Conservation (phyloP, 1,140 invertebrate genomes). For the Gyrodactylus salaris region DNA sequence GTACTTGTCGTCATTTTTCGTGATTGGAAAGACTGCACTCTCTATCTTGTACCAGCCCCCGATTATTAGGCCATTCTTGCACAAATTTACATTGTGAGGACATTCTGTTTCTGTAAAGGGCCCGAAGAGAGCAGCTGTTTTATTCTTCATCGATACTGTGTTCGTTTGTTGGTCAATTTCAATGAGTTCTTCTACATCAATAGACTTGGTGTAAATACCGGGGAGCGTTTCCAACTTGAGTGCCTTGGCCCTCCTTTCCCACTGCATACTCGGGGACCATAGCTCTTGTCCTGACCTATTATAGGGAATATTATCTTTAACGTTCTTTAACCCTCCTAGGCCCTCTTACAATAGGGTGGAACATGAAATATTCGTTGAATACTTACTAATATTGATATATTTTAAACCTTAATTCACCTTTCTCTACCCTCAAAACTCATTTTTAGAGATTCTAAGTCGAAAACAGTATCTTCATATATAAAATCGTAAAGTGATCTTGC, state of each 20-base stretch:
- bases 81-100: neutral
- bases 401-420: too few species aligned
- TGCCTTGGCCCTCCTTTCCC: neutral
- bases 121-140: neutral
- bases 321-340: too few species aligned
- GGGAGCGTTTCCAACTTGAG: neutral
- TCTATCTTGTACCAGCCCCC: neutral
- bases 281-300: too few species aligned
- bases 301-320: too few species aligned
- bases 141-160: neutral
- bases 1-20: too few species aligned
- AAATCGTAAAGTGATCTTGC: too few species aligned
- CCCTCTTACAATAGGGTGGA: too few species aligned
- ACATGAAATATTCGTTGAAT: too few species aligned
- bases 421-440: too few species aligned
- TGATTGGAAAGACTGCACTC: neutral
- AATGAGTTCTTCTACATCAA: neutral
- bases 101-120: neutral
- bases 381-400: too few species aligned
- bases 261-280: neutral
- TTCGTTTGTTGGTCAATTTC: neutral
- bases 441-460: too few species aligned
- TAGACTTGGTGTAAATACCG: neutral
- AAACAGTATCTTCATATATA: too few species aligned
- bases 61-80: neutral